Percentiles rank a stretch among this genome's conserved stretches.
These are phyloP conservation scores for Sitophilus oryzae DNA, from an alignment of 1,140 invertebrate species.

Conservation along the genomic window DNA sequence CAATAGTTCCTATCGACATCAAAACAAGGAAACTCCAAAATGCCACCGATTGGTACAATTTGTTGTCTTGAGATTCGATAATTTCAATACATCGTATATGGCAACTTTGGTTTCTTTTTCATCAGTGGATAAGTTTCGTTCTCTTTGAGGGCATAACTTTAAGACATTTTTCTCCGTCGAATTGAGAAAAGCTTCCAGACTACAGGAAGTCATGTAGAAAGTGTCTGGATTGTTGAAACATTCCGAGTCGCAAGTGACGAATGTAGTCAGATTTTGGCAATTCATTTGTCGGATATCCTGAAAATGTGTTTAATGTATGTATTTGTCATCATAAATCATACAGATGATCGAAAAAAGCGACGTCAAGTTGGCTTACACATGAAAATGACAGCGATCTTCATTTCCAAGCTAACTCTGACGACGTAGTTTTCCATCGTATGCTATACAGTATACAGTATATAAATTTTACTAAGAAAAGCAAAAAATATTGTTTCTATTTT, in stretches of 20 bases:
- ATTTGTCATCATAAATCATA: no score
- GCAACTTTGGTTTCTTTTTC: constrained; percentile 8
- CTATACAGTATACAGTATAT: no score
- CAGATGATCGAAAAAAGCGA: no score
- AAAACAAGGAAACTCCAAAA: constrained; percentile 70
- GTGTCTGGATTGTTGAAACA: constrained; percentile 22
- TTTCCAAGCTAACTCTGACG: no score
- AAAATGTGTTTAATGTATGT: no score
- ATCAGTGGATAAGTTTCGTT: constrained; percentile 5
- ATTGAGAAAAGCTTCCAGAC: constrained; percentile 1
- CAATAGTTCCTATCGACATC: constrained; percentile 64
- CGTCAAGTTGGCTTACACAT: no score
- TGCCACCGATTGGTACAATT: constrained; percentile 35
- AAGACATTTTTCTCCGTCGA: background rate
- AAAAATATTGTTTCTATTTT: no score
- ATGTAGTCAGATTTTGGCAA: constrained; percentile 14
- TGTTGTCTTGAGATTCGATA: constrained; percentile 15
- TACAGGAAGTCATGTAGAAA: constrained; percentile 14
- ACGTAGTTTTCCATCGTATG: no score
- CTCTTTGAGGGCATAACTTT: constrained; percentile 13
- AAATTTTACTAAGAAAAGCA: no score
- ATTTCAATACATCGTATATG: constrained; percentile 19
- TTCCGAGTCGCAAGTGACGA: constrained; percentile 25
- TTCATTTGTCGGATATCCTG: no score
- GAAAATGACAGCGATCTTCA: no score